These are phyloP conservation scores for Smutsia gigantea DNA, from an alignment of 2,797 vertebrate species.

Conservation along the genomic window DNA sequence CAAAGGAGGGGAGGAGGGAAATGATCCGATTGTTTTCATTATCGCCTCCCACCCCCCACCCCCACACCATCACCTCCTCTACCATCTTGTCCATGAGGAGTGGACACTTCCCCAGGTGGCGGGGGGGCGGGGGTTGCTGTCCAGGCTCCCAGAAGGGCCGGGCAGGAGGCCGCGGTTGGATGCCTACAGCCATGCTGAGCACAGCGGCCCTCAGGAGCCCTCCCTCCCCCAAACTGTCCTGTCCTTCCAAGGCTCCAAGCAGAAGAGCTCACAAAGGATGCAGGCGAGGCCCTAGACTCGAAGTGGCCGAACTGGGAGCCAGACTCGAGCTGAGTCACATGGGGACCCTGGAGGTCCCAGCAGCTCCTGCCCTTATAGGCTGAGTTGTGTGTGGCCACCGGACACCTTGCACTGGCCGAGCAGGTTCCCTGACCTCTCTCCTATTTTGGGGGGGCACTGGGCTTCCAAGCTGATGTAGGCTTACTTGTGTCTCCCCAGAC, in stretches of 20 bases:
- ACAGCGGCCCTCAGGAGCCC: not conserved
- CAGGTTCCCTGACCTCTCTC: not conserved
- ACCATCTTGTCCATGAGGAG: not conserved
- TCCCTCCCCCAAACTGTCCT: not conserved
- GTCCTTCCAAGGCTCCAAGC: not conserved
- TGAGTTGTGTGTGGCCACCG: accelerated
- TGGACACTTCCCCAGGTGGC: not conserved
- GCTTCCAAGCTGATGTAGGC: not conserved
- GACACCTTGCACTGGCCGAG: not conserved
- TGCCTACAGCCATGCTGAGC: accelerated
- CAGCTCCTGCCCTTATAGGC: not conserved
- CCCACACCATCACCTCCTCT: no score
- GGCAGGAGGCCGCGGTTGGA: not conserved
- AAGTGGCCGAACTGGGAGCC: not conserved
- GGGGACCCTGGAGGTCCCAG: not conserved
- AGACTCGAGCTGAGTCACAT: not conserved
- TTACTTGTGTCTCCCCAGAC: not conserved
- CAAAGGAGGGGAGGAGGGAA: not conserved
- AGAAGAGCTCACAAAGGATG: not conserved
- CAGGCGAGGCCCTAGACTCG: not conserved
- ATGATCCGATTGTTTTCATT: not conserved
- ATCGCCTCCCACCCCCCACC: no score
- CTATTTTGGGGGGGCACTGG: not conserved
- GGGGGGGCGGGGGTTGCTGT: no score
- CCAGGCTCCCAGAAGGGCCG: not conserved